phyloP scores from a whole-genome alignment of 2,113 vertebrate genomes.

The Xiphophorus couchianus region DNA sequence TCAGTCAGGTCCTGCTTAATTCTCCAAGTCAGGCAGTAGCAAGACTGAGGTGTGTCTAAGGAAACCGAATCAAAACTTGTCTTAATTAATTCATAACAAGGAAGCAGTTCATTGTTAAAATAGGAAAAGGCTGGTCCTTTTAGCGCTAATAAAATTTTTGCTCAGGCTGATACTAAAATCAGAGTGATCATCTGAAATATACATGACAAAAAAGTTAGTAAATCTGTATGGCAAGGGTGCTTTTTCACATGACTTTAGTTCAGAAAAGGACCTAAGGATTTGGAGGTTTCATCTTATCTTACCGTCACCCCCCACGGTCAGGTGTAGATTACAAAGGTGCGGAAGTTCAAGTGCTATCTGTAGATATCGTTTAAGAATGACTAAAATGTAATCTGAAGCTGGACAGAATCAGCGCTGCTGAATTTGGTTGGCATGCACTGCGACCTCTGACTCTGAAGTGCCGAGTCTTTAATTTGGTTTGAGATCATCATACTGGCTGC shows the following conservation, averaged over 20 bases:
- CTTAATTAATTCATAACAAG: background rate
- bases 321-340: background rate
- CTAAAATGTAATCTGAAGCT: conserved; percentile 14
- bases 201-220: background rate
- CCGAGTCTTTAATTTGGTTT: background rate
- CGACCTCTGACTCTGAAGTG: background rate
- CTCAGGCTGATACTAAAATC: background rate
- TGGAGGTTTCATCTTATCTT: background rate
- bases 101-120: background rate
- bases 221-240: background rate
- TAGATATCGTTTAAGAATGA: conserved; percentile 7
- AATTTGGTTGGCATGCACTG: background rate
- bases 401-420: background rate
- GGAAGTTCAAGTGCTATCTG: conserved; percentile 11
- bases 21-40: background rate
- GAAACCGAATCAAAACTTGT: background rate
- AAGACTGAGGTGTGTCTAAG: background rate
- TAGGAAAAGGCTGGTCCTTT: background rate
- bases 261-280: background rate
- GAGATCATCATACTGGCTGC: background rate
- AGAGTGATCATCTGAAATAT: background rate
- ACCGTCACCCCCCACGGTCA: background rate
- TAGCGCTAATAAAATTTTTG: background rate
- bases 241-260: background rate
- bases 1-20: background rate